These are phyloP conservation scores for Oconnorella tubifera DNA, from an alignment of 2,888 invertebrate genomes.

Conservation along the genomic window DNA sequence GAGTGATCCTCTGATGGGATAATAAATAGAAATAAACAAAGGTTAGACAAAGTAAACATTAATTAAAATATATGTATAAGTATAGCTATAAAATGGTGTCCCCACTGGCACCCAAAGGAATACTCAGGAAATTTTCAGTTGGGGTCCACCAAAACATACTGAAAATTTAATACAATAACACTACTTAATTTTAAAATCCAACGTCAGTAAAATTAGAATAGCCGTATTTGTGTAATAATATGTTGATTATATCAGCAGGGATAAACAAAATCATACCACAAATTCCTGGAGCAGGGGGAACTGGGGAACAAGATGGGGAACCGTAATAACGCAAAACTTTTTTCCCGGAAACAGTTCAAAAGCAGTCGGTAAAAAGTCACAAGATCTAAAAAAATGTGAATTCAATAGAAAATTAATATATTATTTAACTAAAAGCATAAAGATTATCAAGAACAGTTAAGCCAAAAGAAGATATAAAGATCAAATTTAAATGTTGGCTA, in stretches of 20 bases:
- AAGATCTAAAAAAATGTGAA: conserved; percentile 48
- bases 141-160: too few relatives aligned
- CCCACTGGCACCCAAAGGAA: too few relatives aligned
- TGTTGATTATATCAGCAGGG: too few relatives aligned
- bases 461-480: neutral
- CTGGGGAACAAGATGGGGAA: conserved; percentile 56
- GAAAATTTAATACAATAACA: too few relatives aligned
- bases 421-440: conserved; percentile 1
- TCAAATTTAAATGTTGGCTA: neutral
- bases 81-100: too few relatives aligned
- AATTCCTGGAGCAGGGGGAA: conserved; percentile 55
- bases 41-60: too few relatives aligned
- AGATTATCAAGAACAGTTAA: neutral
- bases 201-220: too few relatives aligned
- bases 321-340: conserved; percentile 53
- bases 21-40: too few relatives aligned
- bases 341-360: conserved; percentile 51
- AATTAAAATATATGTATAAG: too few relatives aligned
- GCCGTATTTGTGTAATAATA: too few relatives aligned
- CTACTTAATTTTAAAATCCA: too few relatives aligned
- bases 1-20: conserved; percentile 54
- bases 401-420: neutral
- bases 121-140: too few relatives aligned
- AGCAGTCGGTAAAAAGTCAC: conserved; percentile 53
- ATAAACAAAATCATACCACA: conserved; percentile 51